Percentiles rank a stretch among this genome's conserved stretches.
These are phyloP conservation scores for Idaea straminata DNA, from an alignment of 2,888 invertebrate species.

Conservation along the genomic window DNA sequence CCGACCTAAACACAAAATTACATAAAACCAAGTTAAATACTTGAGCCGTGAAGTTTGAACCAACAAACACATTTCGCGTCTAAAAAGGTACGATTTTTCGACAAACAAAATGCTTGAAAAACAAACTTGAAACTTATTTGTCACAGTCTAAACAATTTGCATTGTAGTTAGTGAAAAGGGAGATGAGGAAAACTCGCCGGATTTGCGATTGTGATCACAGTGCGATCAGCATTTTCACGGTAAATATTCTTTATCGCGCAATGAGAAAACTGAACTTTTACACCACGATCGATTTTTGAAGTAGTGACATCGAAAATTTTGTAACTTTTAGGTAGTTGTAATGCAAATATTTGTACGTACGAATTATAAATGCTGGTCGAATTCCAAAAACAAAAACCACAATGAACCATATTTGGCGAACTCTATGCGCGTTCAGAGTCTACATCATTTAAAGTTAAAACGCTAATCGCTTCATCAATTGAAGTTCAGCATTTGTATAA, in stretches of 20 bases:
- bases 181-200: background rate
- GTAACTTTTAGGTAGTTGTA: too few relatives aligned
- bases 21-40: background rate
- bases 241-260: background rate
- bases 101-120: background rate
- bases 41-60: background rate
- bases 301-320: too few relatives aligned
- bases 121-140: background rate
- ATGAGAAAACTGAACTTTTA: too few relatives aligned
- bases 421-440: too few relatives aligned
- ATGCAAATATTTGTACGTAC: too few relatives aligned
- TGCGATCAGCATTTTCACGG: background rate
- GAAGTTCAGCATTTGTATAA: too few relatives aligned
- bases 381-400: too few relatives aligned
- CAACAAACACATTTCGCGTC: slow-evolving; percentile 1
- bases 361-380: too few relatives aligned
- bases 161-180: background rate
- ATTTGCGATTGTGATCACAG: background rate
- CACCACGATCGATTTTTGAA: too few relatives aligned
- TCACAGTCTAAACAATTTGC: slow-evolving; percentile 1
- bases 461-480: too few relatives aligned
- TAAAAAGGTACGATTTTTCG: background rate
- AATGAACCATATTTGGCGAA: too few relatives aligned
- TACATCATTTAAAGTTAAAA: too few relatives aligned
- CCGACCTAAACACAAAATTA: background rate